phyloP scores from a whole-genome alignment of 2,797 vertebrate genomes.

The Scyliorhinus canicula region DNA sequence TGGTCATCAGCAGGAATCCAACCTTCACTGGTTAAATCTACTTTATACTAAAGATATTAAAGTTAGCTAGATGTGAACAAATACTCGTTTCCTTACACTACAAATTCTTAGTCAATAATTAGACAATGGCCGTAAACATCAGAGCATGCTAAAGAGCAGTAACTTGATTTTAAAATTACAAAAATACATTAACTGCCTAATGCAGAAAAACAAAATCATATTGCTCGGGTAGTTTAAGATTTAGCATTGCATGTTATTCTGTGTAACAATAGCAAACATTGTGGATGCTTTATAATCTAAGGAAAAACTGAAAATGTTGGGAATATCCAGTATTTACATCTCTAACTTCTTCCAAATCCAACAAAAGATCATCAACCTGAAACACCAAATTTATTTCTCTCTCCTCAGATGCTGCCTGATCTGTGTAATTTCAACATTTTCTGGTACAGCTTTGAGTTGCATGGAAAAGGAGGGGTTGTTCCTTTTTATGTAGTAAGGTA shows the following conservation, averaged over 20 bases:
- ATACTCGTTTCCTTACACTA: neutral
- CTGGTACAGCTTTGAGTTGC: neutral
- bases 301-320: neutral
- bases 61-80: neutral
- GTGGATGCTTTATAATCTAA: neutral
- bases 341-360: neutral
- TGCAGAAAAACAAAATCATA: neutral
- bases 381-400: neutral
- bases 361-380: neutral
- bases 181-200: neutral
- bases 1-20: neutral
- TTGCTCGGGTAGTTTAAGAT: neutral
- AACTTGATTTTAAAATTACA: neutral
- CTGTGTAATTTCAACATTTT: neutral
- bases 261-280: neutral
- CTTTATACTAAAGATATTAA: neutral
- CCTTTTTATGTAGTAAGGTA: neutral
- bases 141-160: neutral
- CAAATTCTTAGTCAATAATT: neutral
- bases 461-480: neutral
- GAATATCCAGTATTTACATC: neutral
- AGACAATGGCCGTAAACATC: neutral
- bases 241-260: neutral
- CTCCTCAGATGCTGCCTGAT: neutral
- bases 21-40: neutral